Conservation (phyloP, 2,113 vertebrate species). For the Podiceps cristatus region DNA sequence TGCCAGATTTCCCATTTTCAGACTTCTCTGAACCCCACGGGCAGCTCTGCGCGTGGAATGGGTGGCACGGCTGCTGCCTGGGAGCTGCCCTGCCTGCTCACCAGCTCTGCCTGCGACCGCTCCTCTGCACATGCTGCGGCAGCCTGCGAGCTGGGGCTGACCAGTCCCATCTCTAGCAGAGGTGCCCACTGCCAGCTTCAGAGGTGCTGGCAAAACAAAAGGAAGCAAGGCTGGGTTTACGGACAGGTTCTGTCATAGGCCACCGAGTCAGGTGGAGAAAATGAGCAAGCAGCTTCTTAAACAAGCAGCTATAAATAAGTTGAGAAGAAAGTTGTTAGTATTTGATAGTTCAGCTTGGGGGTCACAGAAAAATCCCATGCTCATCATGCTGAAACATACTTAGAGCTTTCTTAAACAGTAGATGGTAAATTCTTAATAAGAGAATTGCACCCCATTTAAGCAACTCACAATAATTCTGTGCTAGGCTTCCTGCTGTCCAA, state of each 20-base stretch:
- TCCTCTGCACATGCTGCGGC: accelerated
- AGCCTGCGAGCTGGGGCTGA: background rate
- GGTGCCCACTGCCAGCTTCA: background rate
- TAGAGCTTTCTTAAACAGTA: background rate
- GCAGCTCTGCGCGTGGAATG: background rate
- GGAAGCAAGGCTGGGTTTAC: background rate
- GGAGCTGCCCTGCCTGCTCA: background rate
- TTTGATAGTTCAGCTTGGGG: background rate
- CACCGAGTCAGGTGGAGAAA: background rate
- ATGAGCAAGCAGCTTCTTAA: background rate
- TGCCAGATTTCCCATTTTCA: background rate
- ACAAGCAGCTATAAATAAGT: background rate
- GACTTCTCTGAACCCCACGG: background rate
- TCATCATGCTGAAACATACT: background rate
- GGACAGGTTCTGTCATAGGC: background rate
- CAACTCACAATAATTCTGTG: background rate
- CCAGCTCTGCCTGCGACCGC: background rate
- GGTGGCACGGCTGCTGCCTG: background rate
- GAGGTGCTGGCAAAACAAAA: background rate
- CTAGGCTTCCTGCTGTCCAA: background rate
- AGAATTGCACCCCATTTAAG: background rate
- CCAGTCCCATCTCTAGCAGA: too few species aligned
- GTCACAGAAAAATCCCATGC: background rate
- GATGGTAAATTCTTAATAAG: background rate
- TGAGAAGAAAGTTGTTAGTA: background rate